Evolutionary conservation across 1,140 invertebrate genomes (phyloP).

Genomic region (Eufriesea mexicana): DNA sequence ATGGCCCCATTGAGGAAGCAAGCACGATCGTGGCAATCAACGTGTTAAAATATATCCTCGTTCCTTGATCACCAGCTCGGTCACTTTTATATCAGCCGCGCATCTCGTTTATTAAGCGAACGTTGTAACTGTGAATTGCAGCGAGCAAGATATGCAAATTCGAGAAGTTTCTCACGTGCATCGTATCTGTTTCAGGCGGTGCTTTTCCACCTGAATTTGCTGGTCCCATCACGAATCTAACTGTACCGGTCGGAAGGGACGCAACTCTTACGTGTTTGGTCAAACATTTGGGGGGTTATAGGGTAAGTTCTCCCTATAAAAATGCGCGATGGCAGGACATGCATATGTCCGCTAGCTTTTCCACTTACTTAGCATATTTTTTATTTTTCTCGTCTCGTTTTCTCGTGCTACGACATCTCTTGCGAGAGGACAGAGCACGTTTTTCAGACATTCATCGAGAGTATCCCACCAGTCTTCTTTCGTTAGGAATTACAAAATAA

Average conservation of each 20-base stretch:
- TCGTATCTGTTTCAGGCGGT: slow-evolving; percentile 80
- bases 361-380: neutral
- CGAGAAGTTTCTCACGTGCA: slow-evolving; percentile 45
- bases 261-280: slow-evolving; percentile 94
- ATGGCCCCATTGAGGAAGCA: too few species aligned
- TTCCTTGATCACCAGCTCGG: neutral
- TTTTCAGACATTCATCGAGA: too few species aligned
- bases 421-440: too few species aligned
- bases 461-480: too few species aligned
- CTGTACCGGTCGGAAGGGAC: slow-evolving; percentile 91
- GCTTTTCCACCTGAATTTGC: slow-evolving; percentile 93
- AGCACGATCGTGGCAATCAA: too few species aligned
- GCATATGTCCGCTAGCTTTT: neutral
- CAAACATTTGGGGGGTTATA: slow-evolving; percentile 93
- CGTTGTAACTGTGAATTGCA: slow-evolving; percentile 37
- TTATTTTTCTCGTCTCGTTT: too few species aligned
- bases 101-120: slow-evolving; percentile 35
- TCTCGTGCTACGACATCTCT: too few species aligned
- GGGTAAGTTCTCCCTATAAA: slow-evolving; percentile 85
- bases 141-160: slow-evolving; percentile 45
- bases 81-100: slow-evolving; percentile 33
- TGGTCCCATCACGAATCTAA: slow-evolving; percentile 91
- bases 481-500: too few species aligned
- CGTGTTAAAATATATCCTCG: too few species aligned
- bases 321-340: neutral